A percentile compares a stretch with the other conserved stretches of the same genome.
These are phyloP conservation scores for Caenorhabditis angaria DNA, from an alignment of 2,888 invertebrate genomes.

Conservation along the genomic window DNA sequence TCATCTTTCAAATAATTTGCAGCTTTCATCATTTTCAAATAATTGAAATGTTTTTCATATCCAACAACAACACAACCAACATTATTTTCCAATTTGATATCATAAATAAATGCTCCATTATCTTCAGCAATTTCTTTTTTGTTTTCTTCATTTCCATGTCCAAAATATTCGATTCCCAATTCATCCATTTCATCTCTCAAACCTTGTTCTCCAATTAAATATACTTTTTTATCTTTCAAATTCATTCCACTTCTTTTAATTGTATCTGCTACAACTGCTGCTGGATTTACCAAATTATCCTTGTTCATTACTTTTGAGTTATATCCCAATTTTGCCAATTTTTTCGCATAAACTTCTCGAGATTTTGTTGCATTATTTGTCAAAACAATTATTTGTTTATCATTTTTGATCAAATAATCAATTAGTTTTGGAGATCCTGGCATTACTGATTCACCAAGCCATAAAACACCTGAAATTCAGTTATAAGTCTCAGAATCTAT, in stretches of 20 bases:
- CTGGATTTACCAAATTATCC: constrained; percentile 67
- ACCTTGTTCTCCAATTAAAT: constrained; percentile 84
- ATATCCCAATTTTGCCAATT: constrained; percentile 82
- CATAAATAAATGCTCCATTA: constrained; percentile 65
- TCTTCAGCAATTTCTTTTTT: constrained; percentile 49
- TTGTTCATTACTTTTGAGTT: constrained; percentile 70
- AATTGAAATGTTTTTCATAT: constrained; percentile 91
- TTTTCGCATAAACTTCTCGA: constrained; percentile 80
- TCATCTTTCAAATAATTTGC: constrained; percentile 81
- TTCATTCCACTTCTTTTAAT: constrained; percentile 55
- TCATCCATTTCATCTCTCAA: constrained; percentile 85
- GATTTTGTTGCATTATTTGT: constrained; percentile 91
- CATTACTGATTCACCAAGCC: constrained; percentile 67
- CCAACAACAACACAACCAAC: constrained; percentile 93
- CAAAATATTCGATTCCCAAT: constrained; percentile 78
- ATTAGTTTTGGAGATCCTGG: constrained; percentile 64
- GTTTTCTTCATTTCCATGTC: constrained; percentile 65
- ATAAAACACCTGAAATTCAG: constrained; percentile 63
- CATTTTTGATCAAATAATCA: constrained; percentile 72
- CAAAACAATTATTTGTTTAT: constrained; percentile 76
- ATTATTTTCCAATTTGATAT: constrained; percentile 70
- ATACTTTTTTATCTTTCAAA: constrained; percentile 73
- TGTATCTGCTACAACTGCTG: constrained; percentile 68
- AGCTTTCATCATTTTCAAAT: constrained; percentile 89
- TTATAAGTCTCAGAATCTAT: not conserved